Base-by-base conservation (phyloP, 2,797 vertebrate species). In the Notamacropus eugenii region DNA sequence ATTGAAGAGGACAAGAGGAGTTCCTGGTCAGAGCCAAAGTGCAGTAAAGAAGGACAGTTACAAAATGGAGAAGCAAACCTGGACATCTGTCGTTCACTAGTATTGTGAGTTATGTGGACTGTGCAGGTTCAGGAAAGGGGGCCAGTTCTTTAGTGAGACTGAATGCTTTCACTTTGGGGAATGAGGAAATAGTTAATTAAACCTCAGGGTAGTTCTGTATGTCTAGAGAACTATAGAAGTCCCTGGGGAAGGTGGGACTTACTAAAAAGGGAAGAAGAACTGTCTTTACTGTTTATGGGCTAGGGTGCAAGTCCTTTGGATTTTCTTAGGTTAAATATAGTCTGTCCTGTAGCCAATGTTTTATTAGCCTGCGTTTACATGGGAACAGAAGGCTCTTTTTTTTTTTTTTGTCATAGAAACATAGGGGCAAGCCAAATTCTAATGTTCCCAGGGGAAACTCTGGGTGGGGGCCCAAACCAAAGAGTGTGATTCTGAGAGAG, bases 261-360 rank as follows among this genome's bases (percentile, higher is more conserved):
- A 62, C 74, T 87, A 34, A 87, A 87, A 87, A 87, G 74, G 67
- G 74, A 87, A 87, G 74, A 50, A 87, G 31, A 87, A 50, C 40
- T 87, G 74, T 12, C 22, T 82, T 82, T 87, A 87, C 40, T 87
- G 74, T 87, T 87, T 50, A 87, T 87, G 74, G 74, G 9, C 74
- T 87, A 50, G 74, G 74, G 74, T 87, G 74, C 8, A 50, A 50
- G 74, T 87, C 74, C 40, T 40, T 87, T 87, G 74, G 74, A 87
- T 87, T 87, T 87, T 87, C 74, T 87, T 87, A 87, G 74, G 74
- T 87, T 87, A 87, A 87, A 87, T 46, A 87, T 87, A 87, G 74
- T 50, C 40, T 87, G 74, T 82, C 8, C n/a, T 82, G 6, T 82
- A 46, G n/a, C 67, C 67, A 82, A 10, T 82, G 67, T 87, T 87